These are phyloP conservation scores for Thamnophis elegans DNA, from an alignment of 2,797 vertebrate genomes.

Conservation along the genomic window DNA sequence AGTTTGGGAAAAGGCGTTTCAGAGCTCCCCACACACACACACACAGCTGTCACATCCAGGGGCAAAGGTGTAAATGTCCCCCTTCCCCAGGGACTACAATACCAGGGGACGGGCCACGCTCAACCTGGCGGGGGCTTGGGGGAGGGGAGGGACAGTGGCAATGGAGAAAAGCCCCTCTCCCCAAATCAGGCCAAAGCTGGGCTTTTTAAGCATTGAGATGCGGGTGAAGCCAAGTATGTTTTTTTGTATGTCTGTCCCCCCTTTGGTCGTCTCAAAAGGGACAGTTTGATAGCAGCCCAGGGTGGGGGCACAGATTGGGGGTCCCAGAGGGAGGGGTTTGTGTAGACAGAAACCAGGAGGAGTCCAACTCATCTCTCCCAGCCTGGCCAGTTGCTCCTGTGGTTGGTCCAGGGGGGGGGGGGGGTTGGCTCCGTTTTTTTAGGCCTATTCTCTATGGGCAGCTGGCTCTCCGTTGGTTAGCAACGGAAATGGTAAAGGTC, in stretches of 20 bases:
- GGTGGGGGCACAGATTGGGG: too few species aligned
- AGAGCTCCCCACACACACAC: fast-evolving
- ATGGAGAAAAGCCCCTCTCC: not conserved
- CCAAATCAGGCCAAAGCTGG: not conserved
- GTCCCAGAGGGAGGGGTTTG: too few species aligned
- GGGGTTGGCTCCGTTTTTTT: not conserved
- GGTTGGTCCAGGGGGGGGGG: not conserved
- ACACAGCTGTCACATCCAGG: not conserved
- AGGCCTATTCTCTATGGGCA: not conserved
- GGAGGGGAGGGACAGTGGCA: too few species aligned
- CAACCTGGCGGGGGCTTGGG: not conserved
- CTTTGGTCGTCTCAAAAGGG: not conserved
- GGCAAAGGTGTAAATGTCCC: not conserved
- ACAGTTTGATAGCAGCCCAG: not conserved
- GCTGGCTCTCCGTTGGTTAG: not conserved
- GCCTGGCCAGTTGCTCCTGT: fast-evolving
- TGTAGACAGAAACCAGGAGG: not conserved
- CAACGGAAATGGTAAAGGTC: not conserved
- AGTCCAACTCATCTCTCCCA: not conserved
- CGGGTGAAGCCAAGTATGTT: not conserved
- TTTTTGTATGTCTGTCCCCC: not conserved
- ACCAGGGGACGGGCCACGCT: not conserved
- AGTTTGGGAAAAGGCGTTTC: not conserved
- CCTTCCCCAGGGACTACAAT: not conserved
- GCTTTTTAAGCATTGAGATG: too few species aligned